phyloP scores from a whole-genome alignment of 2,113 vertebrate genomes.

The Ceyx margarethae region DNA sequence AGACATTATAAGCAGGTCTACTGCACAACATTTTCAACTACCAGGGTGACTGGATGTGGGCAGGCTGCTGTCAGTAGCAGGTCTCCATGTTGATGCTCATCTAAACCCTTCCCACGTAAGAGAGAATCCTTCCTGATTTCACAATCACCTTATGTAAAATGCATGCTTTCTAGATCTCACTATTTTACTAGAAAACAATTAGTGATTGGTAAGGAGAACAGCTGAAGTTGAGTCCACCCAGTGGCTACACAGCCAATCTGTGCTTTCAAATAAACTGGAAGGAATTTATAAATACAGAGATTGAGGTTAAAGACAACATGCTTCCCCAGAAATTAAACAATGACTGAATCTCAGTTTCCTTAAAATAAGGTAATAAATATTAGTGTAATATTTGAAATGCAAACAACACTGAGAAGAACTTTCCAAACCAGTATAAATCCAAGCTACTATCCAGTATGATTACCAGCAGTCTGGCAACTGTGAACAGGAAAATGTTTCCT shows the following conservation, averaged over 20 bases:
- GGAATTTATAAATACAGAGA: slow-evolving; percentile 39
- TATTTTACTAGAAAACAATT: background rate
- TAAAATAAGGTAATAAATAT: slow-evolving; percentile 36
- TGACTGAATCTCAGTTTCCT: background rate
- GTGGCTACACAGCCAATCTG: background rate
- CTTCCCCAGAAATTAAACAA: slow-evolving; percentile 15
- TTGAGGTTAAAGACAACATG: background rate
- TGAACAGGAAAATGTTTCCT: background rate
- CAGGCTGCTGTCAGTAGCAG: background rate
- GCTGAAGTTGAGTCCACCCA: background rate
- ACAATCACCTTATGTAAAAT: background rate
- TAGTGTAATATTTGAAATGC: background rate
- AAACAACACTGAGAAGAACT: background rate
- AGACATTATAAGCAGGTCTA: background rate
- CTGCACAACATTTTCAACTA: background rate
- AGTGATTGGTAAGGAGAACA: background rate
- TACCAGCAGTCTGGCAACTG: background rate
- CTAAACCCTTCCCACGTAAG: background rate
- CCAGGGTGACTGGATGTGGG: background rate
- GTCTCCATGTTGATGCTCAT: background rate
- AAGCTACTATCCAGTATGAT: background rate
- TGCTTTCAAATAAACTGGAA: slow-evolving; percentile 43
- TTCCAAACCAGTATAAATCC: slow-evolving; percentile 24
- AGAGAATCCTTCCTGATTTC: background rate
- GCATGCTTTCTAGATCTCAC: background rate